phyloP scores from a whole-genome alignment of 1,140 invertebrate species.

The Vanessa atalanta region DNA sequence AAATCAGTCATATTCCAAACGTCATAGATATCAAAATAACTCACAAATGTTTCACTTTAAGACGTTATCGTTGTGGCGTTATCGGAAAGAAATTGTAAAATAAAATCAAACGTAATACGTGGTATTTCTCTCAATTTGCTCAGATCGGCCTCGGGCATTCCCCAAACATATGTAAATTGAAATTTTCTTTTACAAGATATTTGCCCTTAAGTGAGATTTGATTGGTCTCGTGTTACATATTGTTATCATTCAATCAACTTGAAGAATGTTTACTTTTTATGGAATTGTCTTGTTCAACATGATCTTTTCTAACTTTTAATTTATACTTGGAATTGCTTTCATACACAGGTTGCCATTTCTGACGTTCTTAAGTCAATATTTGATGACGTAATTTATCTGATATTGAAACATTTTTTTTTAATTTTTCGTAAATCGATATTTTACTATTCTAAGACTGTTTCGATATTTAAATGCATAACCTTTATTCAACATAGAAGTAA shows the following conservation, averaged over 20 bases:
- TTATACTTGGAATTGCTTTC: too few relatives aligned
- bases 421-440: too few relatives aligned
- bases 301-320: not conserved
- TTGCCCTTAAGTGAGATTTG: conserved; percentile 57
- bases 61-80: conserved; percentile 24
- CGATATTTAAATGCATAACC: too few relatives aligned
- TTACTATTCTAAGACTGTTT: too few relatives aligned
- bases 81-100: conserved; percentile 69
- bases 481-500: too few relatives aligned
- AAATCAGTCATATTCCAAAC: conserved; percentile 17
- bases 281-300: not conserved
- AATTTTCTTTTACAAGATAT: conserved; percentile 37
- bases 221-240: conserved; percentile 43
- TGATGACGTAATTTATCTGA: too few relatives aligned
- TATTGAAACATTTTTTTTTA: too few relatives aligned
- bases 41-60: not conserved
- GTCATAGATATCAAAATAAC: not conserved
- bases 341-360: too few relatives aligned
- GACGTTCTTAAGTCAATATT: too few relatives aligned
- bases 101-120: conserved; percentile 63
- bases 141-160: conserved; percentile 36
- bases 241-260: conserved; percentile 45
- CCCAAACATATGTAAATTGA: conserved; percentile 52
- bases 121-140: conserved; percentile 55
- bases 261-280: not conserved